Evolutionary conservation across 2,888 invertebrate genomes (phyloP).

Genomic region (Leucophora obtusa): DNA sequence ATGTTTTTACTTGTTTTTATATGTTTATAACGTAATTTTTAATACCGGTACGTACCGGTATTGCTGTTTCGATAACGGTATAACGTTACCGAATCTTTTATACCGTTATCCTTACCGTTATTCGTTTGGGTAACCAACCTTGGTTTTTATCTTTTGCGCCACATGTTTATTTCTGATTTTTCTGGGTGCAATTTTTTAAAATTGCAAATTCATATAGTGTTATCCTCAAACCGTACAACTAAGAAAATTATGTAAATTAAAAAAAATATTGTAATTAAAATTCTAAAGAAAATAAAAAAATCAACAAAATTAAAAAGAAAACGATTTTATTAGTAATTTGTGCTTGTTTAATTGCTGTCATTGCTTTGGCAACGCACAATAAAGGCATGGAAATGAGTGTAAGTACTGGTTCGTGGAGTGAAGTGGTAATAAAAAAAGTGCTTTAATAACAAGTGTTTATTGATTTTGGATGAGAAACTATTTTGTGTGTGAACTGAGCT

Average conservation of each 20-base stretch:
- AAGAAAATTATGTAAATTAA: conserved; percentile 44
- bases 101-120: too few relatives aligned
- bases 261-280: conserved; percentile 26
- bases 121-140: too few relatives aligned
- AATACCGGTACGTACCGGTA: too few relatives aligned
- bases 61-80: too few relatives aligned
- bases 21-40: too few relatives aligned
- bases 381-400: conserved; percentile 74
- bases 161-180: conserved; percentile 15
- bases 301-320: conserved; percentile 15
- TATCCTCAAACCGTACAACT: not conserved
- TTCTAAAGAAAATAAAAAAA: conserved; percentile 30
- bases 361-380: conserved; percentile 17
- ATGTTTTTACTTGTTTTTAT: too few relatives aligned
- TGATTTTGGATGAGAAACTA: conserved; percentile 68
- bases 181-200: not conserved
- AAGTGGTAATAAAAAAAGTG: not conserved
- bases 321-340: conserved; percentile 16
- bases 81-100: too few relatives aligned
- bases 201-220: conserved; percentile 21
- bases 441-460: conserved; percentile 49
- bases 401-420: conserved; percentile 64
- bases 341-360: conserved; percentile 7
- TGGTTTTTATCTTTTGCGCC: not conserved
- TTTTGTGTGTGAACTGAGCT: conserved; percentile 51